Base-by-base conservation (phyloP, 2,797 vertebrate species). In the Pangasius mekongensis region DNA sequence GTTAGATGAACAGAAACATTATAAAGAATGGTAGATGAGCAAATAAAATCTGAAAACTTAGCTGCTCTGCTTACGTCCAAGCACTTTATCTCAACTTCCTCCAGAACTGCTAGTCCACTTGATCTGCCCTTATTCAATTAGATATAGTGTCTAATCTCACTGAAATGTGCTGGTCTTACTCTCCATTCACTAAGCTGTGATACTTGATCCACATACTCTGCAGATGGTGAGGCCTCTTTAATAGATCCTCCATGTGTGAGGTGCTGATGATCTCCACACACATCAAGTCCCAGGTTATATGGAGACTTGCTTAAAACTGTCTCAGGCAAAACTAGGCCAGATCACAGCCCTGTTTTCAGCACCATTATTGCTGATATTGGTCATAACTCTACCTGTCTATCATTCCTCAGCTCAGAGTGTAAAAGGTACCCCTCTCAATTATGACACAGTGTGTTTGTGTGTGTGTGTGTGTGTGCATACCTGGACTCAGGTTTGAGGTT, bases 401-500 rank as follows among this genome's bases (percentile, higher is more conserved):
- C 52, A 60, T 43, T 81, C 14, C 56, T 39, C 22, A 82, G 36
- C 78, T 60, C 20, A 81, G 56, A 24, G 11, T 27, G 20, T 43
- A 6, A 6, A 43, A 43, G 43, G 43, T 39, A 39, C 47, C 24
- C 36, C n/a, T 62, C 13, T 62, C 6, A 0, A 24, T 82, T 43
- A 43, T 27, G 54, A 43, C 20, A 81, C 20, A 14, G 13, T 82
- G 30, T 56, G 77, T 56, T 9, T 39, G 56, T 58, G 52, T 80
- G 52, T 85, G 84, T 47, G 71, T 39, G 67, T 27, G 1, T 30
- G 24, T 39, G 5, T 22, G 11, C 24, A 91, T 96, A 99, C 98
- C 97, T 99, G 95, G 97, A 98, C 92, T 99, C 96, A 87, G 98
- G 97, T 92, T 97, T 97, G 84, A 99, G 95, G 93, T 99, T 99